Conservation (phyloP, 1,140 invertebrate species). For the Zaprionus camerounensis region DNA sequence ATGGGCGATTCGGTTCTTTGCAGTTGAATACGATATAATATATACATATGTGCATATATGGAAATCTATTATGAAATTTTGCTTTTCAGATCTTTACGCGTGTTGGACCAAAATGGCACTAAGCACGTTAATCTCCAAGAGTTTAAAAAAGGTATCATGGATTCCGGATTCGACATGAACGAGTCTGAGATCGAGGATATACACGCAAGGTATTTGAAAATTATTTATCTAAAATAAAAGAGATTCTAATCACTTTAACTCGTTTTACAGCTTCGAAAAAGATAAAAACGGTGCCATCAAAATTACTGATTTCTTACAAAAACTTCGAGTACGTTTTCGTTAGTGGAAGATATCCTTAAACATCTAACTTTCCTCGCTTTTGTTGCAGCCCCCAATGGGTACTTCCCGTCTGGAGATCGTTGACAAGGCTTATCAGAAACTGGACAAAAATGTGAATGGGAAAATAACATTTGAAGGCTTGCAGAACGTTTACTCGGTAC, state of each 20-base stretch:
- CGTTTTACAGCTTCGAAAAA: conserved; percentile 88
- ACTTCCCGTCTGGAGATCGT: conserved; percentile 90
- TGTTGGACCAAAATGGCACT: conserved; percentile 96
- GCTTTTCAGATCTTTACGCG: conserved; percentile 90
- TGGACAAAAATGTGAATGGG: conserved; percentile 94
- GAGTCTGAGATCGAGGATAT: conserved; percentile 88
- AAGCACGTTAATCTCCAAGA: conserved; percentile 92
- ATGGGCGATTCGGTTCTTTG: conserved; percentile 22
- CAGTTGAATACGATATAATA: background rate
- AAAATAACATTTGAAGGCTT: conserved; percentile 93
- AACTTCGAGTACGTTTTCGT: conserved; percentile 90
- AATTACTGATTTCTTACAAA: conserved; percentile 94
- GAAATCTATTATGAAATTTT: background rate
- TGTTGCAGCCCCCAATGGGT: conserved; percentile 92
- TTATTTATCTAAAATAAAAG: background rate
- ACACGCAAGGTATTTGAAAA: conserved; percentile 84
- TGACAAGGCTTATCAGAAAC: conserved; percentile 93
- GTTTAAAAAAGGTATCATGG: conserved; percentile 91
- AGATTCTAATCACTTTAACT: background rate
- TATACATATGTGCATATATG: background rate
- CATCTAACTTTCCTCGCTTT: background rate
- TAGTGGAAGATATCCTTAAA: background rate
- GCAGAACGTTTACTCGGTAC: conserved; percentile 70
- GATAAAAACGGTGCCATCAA: conserved; percentile 92
- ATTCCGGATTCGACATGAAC: conserved; percentile 90